Base-by-base conservation (phyloP, 2,113 vertebrate genomes). In the Phaethon lepturus region DNA sequence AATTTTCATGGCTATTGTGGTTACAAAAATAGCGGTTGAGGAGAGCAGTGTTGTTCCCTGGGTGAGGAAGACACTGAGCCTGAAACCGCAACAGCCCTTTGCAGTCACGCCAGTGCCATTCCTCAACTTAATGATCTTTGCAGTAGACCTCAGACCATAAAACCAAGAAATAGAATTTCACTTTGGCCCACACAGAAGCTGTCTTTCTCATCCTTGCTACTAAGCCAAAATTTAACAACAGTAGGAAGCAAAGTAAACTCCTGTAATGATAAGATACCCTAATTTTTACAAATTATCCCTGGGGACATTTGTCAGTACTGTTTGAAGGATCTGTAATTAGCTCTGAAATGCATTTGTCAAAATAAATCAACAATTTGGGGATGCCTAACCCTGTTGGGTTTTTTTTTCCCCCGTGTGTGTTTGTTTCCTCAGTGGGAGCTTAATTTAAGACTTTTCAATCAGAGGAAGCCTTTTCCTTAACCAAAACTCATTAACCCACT, bases 351-450 rank as follows among this genome's bases (percentile, higher is more conserved):
- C 17, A 45, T 72, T 93, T 82, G 31, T 93, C 69, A 94, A 75
- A 85, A 75, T 56, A 75, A 82, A 76, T 68, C 56, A 85, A 33
- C 35, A 16, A 24, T 80, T 50, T 91, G 63, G 33, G 13, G 55
- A 45, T 59, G 45, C 35, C 31, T 81, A 63, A 72, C 8, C 47
- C 59, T 64, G 16, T 7, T 29, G 24, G 10, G 35, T 29, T 11
- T 35, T 47, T 60, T 40, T n/a, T 63, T 29, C 5, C 0, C 19
- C 17, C 12, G 11, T 44, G 52, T 87, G 77, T 91, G 42, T 86
- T 95, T 84, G 10, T 82, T 85, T 92, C 53, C 62, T 94, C 66
- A 66, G 69, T 72, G n/a, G 71, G 85, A 95, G 22, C 47, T 82
- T 82, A 40, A 85, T 90, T 85, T 68, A 79, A 86, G 67, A 42